Percentiles rank a stretch among this genome's conserved stretches.
These are phyloP conservation scores for Alexandromys oeconomus DNA, from an alignment of 2,797 vertebrate genomes.

Conservation along the genomic window DNA sequence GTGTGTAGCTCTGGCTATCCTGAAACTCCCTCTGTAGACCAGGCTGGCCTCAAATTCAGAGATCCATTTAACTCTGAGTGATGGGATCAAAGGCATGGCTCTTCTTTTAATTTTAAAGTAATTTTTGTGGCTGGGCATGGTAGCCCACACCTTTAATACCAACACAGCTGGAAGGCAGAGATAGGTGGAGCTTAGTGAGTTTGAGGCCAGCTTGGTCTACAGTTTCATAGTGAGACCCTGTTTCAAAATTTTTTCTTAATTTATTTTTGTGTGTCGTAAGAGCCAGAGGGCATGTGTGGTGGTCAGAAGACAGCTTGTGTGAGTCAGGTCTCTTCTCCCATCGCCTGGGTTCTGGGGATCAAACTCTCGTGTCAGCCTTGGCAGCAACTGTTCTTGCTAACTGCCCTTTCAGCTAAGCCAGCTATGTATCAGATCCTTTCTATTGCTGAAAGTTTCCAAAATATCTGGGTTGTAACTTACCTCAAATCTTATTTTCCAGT, in stretches of 20 bases:
- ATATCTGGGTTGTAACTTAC: conserved; percentile 75
- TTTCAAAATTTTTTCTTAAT: neutral
- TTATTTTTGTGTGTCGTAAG: neutral
- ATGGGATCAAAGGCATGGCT: neutral
- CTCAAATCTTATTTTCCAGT: conserved; percentile 84
- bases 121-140: neutral
- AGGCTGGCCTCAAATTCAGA: neutral
- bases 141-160: neutral
- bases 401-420: neutral
- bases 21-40: neutral
- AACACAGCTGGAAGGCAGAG: neutral
- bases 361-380: neutral
- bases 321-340: neutral
- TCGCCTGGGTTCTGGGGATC: neutral
- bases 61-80: neutral
- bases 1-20: neutral
- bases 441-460: conserved; percentile 48
- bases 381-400: neutral
- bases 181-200: neutral
- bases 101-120: neutral
- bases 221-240: neutral
- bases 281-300: neutral
- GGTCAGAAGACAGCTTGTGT: neutral
- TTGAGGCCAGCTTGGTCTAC: neutral
- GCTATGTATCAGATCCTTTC: neutral